Evolutionary conservation across 2,797 vertebrate species (phyloP).

Genomic region (Sternotherus odoratus): DNA sequence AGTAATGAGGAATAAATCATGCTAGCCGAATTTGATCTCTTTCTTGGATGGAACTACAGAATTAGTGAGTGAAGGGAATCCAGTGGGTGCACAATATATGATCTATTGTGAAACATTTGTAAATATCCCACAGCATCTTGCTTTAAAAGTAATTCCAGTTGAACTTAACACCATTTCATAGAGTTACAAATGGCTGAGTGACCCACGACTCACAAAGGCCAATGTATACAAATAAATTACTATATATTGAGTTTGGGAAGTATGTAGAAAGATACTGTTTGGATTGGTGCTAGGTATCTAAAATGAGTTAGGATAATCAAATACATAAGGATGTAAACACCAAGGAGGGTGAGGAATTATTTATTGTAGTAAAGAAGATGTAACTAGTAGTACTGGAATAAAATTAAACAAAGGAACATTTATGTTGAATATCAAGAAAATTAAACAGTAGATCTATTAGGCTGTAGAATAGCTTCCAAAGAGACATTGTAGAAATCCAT

Average conservation of each 20-base stretch:
- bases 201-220: background rate
- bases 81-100: background rate
- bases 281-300: background rate
- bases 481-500: background rate
- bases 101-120: background rate
- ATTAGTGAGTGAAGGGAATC: conserved; percentile 2
- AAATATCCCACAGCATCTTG: background rate
- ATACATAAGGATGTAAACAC: background rate
- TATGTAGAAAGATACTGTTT: background rate
- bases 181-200: background rate
- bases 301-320: background rate
- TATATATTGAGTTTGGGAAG: background rate
- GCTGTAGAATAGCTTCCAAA: background rate
- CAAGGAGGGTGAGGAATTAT: background rate
- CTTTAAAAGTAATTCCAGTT: background rate
- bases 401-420: background rate
- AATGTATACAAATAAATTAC: background rate
- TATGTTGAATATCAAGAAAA: background rate
- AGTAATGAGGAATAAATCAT: conserved; percentile 64
- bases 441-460: background rate
- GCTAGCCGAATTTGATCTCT: conserved; percentile 13
- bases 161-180: background rate
- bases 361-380: background rate
- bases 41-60: conserved; percentile 33
- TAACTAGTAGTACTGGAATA: background rate